Evolutionary conservation across 2,888 invertebrate genomes (phyloP).

Genomic region (Nebria salina): DNA sequence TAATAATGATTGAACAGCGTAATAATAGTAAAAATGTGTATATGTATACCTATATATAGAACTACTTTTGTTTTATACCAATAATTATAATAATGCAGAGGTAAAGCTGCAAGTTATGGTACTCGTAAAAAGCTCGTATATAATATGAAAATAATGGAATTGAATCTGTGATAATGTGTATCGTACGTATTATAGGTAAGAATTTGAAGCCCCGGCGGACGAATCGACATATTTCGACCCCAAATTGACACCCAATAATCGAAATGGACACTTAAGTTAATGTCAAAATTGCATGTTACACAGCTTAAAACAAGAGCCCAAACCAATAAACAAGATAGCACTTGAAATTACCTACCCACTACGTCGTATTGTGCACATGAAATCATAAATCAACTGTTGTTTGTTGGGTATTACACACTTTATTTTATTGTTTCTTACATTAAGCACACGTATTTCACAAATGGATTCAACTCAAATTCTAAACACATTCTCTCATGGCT

Average conservation of each 20-base stretch:
- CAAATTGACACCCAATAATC: constrained; percentile 54
- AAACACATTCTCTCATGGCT: background rate
- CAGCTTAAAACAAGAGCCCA: constrained; percentile 40
- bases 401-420: background rate
- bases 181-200: background rate
- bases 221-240: constrained; percentile 27
- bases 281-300: constrained; percentile 56
- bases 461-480: background rate
- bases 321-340: constrained; percentile 50
- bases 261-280: constrained; percentile 53
- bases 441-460: background rate
- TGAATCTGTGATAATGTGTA: constrained; percentile 4
- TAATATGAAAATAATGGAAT: constrained; percentile 26
- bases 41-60: background rate
- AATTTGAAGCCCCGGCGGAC: background rate
- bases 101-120: background rate
- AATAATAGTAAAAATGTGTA: too few species aligned
- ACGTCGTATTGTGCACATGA: background rate
- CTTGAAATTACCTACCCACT: constrained; percentile 49
- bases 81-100: too few species aligned
- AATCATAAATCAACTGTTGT: background rate
- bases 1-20: too few species aligned
- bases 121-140: background rate
- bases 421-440: background rate
- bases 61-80: too few species aligned